Conservation (phyloP, 2,797 vertebrate genomes). For the Acipenser transmontanus region DNA sequence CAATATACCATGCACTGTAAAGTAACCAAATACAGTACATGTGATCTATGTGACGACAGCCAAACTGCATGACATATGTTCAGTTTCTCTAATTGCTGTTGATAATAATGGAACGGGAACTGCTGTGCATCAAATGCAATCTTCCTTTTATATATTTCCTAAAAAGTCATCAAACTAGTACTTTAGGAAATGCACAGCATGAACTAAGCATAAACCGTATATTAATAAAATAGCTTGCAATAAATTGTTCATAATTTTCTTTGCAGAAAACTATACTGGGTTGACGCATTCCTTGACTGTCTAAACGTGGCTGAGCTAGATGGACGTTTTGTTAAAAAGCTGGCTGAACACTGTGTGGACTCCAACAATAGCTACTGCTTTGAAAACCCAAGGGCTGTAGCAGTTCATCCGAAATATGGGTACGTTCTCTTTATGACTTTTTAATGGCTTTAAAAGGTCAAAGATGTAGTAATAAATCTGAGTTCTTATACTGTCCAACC, state of each 20-base stretch:
- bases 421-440: slow-evolving; percentile 41
- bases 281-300: slow-evolving; percentile 77
- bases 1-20: no score
- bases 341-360: slow-evolving; percentile 82
- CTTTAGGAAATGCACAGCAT: neutral
- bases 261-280: slow-evolving; percentile 89
- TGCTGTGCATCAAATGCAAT: neutral
- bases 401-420: slow-evolving; percentile 90
- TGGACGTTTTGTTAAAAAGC: slow-evolving; percentile 75
- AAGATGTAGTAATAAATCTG: no score
- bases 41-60: no score
- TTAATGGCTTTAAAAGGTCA: no score
- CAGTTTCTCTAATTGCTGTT: no score
- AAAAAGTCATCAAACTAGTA: neutral
- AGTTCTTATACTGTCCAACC: no score
- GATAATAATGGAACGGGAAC: neutral
- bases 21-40: no score
- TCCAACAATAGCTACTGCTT: slow-evolving; percentile 88
- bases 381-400: slow-evolving; percentile 83
- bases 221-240: no score
- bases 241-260: neutral
- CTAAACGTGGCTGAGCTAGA: slow-evolving; percentile 88
- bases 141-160: neutral
- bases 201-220: no score
- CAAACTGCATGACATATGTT: no score